Evolutionary conservation across 2,113 vertebrate species (phyloP).

Genomic region (Myotis lucifugus): DNA sequence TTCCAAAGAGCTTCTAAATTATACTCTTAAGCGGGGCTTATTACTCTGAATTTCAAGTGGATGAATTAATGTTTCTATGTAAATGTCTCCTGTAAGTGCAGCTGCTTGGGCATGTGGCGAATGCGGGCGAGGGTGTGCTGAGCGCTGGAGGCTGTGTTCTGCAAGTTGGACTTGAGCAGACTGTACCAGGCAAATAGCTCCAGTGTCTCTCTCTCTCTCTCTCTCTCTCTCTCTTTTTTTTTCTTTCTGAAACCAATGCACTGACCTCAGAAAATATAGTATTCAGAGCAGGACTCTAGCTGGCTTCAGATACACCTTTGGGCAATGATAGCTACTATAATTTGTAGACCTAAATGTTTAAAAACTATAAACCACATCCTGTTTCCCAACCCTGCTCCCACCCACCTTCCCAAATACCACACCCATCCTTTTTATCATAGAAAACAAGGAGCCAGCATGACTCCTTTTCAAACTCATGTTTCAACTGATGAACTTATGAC

Average conservation of each 20-base stretch:
- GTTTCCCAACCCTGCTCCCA: background rate
- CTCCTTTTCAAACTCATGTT: background rate
- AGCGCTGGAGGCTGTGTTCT: background rate
- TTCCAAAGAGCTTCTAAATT: constrained; percentile 65
- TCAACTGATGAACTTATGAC: background rate
- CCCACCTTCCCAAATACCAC: background rate
- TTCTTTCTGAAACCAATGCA: background rate
- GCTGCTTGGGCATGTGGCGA: background rate
- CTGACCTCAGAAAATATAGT: background rate
- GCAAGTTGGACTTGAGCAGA: background rate
- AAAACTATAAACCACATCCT: background rate
- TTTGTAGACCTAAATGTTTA: background rate
- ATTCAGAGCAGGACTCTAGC: background rate
- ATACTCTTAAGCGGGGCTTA: constrained; percentile 29
- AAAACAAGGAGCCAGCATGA: background rate
- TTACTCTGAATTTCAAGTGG: constrained; percentile 45
- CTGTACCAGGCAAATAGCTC: background rate
- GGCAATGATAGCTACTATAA: background rate
- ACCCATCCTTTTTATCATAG: background rate
- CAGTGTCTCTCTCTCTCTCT: background rate
- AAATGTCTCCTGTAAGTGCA: background rate
- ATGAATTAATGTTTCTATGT: constrained; percentile 60
- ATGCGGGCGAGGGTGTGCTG: background rate
- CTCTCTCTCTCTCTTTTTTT: background rate
- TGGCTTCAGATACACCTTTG: background rate